Evolutionary conservation across 1,140 invertebrate genomes (phyloP).

Genomic region (Heliothis virescens): DNA sequence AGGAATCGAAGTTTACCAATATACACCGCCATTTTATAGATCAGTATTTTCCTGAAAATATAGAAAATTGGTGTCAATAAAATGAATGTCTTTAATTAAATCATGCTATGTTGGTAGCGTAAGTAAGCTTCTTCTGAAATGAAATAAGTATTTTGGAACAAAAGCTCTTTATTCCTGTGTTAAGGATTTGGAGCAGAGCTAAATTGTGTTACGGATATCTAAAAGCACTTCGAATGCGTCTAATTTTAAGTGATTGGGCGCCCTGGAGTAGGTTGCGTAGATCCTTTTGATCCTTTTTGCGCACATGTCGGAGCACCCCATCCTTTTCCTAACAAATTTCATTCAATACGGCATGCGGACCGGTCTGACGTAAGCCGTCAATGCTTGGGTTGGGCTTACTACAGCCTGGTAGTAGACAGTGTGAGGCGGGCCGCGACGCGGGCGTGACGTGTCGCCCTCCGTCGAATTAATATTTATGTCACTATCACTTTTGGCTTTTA

Average conservation of each 20-base stretch:
- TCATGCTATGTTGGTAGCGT: no score
- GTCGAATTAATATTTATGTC: constrained; percentile 37
- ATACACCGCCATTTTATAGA: no score
- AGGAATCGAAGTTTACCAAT: no score
- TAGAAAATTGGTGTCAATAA: no score
- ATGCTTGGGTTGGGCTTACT: constrained; percentile 69
- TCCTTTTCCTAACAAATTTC: constrained; percentile 56
- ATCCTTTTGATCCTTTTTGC: background rate
- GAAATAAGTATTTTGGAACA: no score
- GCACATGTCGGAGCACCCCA: constrained; percentile 36
- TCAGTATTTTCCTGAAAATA: no score
- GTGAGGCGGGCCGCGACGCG: constrained; percentile 65
- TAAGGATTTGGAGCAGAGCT: no score
- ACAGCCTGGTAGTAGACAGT: constrained; percentile 72
- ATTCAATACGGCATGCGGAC: constrained; percentile 74
- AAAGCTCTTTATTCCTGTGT: no score
- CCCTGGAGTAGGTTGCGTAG: background rate
- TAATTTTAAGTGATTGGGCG: background rate
- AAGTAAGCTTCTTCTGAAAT: no score
- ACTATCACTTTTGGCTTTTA: constrained; percentile 41
- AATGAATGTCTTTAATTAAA: no score
- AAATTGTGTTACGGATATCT: no score
- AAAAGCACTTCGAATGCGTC: no score
- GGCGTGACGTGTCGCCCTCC: constrained; percentile 60
- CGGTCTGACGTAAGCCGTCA: constrained; percentile 74